phyloP scores from a whole-genome alignment of 2,113 vertebrate species.

The Epinephelus fuscoguttatus region DNA sequence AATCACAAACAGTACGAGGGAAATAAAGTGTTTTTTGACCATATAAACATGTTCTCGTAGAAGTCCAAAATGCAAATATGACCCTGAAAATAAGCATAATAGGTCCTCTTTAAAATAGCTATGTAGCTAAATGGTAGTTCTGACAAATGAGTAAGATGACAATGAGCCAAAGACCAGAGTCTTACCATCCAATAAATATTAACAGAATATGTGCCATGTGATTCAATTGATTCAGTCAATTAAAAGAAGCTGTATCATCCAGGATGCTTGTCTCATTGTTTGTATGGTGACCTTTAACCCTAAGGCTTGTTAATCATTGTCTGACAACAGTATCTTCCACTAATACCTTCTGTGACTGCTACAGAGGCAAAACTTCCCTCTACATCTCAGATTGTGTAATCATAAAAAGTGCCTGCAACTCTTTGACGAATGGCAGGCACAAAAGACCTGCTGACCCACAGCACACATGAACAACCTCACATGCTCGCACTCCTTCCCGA shows the following conservation, averaged over 20 bases:
- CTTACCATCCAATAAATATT: neutral
- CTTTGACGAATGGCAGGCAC: conserved; percentile 38
- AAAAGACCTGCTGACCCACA: conserved; percentile 61
- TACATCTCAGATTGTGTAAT: conserved; percentile 13
- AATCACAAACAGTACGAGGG: too few relatives aligned
- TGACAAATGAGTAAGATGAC: neutral
- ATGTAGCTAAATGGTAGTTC: too few relatives aligned
- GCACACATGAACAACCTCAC: conserved; percentile 48
- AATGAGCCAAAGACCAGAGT: neutral
- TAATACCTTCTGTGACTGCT: neutral
- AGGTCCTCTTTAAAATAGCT: too few relatives aligned
- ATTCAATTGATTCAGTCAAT: neutral
- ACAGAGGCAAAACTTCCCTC: neutral
- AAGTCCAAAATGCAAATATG: too few relatives aligned
- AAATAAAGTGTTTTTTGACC: too few relatives aligned
- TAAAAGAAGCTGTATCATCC: neutral
- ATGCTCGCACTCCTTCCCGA: conserved; percentile 48
- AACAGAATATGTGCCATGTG: neutral
- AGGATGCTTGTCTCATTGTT: neutral
- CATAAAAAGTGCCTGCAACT: conserved; percentile 12
- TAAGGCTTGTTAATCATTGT: neutral
- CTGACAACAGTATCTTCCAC: neutral
- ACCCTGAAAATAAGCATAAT: too few relatives aligned
- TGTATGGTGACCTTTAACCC: neutral
- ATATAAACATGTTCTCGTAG: too few relatives aligned